phyloP scores from a whole-genome alignment of 2,888 invertebrate species.

The Parnassius smintheus region DNA sequence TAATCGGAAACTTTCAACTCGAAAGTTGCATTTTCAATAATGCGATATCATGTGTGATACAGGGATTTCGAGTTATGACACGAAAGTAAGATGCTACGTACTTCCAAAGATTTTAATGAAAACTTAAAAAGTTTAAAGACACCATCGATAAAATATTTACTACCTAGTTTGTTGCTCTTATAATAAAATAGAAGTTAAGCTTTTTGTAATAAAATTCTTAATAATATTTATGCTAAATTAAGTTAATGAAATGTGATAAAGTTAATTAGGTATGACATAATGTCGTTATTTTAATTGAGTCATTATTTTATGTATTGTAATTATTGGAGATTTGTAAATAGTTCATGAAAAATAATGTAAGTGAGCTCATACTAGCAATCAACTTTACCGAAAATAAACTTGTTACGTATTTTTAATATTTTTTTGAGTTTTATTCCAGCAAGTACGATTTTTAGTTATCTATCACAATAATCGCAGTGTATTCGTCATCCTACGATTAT shows the following conservation, averaged over 20 bases:
- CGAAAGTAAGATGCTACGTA: constrained; percentile 13
- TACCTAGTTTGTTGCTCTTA: constrained; percentile 13
- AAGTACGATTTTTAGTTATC: no score
- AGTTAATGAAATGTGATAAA: constrained; percentile 48
- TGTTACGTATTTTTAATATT: constrained; percentile 26
- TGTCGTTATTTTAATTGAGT: constrained; percentile 53
- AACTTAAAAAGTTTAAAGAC: constrained; percentile 11
- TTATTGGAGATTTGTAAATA: constrained; percentile 57
- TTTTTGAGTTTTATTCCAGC: background rate
- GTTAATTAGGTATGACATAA: constrained; percentile 43
- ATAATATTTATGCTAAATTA: constrained; percentile 7
- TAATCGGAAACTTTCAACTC: constrained; percentile 27
- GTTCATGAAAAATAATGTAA: constrained; percentile 43
- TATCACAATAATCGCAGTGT: no score
- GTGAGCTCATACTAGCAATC: background rate
- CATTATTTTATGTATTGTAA: constrained; percentile 56
- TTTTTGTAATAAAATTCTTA: constrained; percentile 17
- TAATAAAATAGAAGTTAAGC: constrained; percentile 5
- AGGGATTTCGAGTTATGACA: constrained; percentile 17
- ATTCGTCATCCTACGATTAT: no score
- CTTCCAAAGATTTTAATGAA: constrained; percentile 25
- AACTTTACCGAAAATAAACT: constrained; percentile 31
- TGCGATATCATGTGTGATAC: constrained; percentile 22
- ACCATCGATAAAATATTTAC: constrained; percentile 11
- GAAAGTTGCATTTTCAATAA: constrained; percentile 26